Conservation (phyloP, 2,113 vertebrate genomes). For the Piprites chloris region DNA sequence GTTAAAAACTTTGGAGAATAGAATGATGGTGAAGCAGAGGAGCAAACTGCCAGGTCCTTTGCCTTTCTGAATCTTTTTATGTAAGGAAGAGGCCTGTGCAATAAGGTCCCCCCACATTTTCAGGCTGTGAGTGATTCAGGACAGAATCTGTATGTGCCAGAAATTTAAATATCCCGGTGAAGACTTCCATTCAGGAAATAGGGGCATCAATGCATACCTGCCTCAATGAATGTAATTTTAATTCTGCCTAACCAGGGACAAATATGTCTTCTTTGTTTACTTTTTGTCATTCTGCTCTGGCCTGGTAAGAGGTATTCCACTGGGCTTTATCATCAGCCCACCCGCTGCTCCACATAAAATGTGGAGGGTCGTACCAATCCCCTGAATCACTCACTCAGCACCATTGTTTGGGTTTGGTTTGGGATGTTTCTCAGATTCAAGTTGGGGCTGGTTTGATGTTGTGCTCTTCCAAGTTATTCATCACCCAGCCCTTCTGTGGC, state of each 20-base stretch:
- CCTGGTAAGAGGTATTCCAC: neutral
- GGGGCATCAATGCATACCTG: neutral
- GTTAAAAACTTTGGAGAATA: neutral
- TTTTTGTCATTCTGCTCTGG: neutral
- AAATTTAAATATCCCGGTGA: neutral
- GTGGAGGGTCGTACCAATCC: constrained; percentile 45
- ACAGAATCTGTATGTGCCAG: neutral
- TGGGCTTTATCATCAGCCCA: neutral
- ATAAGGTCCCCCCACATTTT: neutral
- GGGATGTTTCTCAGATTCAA: constrained; percentile 61
- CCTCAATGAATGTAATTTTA: neutral
- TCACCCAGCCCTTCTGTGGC: constrained; percentile 54
- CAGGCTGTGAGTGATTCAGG: neutral
- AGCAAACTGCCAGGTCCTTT: neutral
- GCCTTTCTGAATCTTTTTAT: neutral
- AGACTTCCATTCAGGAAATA: neutral
- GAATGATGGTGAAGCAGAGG: neutral
- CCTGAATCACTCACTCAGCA: constrained; percentile 44
- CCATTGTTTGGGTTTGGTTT: constrained; percentile 60
- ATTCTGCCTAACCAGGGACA: neutral
- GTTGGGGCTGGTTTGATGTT: constrained; percentile 68
- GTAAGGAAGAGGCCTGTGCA: neutral
- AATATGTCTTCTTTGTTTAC: neutral
- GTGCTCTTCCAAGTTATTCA: constrained; percentile 56
- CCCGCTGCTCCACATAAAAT: neutral